Percentiles rank a stretch among this genome's conserved stretches.
phyloP scores from a whole-genome alignment of 1,140 invertebrate species.

The Bombus soroeensis region DNA sequence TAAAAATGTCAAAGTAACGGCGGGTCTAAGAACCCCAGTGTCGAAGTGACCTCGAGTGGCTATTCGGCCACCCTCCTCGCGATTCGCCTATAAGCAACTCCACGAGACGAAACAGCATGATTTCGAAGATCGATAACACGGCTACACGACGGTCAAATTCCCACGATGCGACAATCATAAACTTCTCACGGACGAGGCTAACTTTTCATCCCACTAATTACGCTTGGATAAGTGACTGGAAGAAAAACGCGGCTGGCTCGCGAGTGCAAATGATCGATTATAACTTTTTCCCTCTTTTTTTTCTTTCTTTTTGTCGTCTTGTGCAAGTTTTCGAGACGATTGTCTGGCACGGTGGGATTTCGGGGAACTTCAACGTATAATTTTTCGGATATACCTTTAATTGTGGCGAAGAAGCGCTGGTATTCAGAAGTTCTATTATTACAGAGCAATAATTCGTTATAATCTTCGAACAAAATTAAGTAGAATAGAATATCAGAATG shows the following conservation, averaged over 20 bases:
- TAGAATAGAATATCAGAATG: not conserved
- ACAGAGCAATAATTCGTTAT: not conserved
- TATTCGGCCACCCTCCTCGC: constrained; percentile 38
- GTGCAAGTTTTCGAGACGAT: not conserved
- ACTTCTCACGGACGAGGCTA: constrained; percentile 2
- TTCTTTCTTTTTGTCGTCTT: not conserved
- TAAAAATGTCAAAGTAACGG: constrained; percentile 69
- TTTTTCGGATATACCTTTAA: not conserved
- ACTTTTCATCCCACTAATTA: constrained; percentile 4
- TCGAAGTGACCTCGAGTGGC: constrained; percentile 39
- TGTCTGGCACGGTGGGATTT: not conserved
- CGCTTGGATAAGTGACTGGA: not conserved
- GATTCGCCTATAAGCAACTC: not conserved
- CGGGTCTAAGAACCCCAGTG: constrained; percentile 53
- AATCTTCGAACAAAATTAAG: not conserved
- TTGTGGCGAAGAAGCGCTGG: too few species aligned
- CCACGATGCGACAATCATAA: constrained; percentile 22
- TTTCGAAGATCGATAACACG: constrained; percentile 42
- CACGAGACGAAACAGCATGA: constrained; percentile 16
- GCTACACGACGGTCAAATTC: constrained; percentile 33
- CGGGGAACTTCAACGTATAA: not conserved
- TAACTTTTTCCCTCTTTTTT: not conserved
- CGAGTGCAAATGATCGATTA: not conserved
- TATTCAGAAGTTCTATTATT: not conserved
- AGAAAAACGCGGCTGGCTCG: not conserved